Conservation (phyloP, 2,113 vertebrate species). For the Nannobrachium achirus region DNA sequence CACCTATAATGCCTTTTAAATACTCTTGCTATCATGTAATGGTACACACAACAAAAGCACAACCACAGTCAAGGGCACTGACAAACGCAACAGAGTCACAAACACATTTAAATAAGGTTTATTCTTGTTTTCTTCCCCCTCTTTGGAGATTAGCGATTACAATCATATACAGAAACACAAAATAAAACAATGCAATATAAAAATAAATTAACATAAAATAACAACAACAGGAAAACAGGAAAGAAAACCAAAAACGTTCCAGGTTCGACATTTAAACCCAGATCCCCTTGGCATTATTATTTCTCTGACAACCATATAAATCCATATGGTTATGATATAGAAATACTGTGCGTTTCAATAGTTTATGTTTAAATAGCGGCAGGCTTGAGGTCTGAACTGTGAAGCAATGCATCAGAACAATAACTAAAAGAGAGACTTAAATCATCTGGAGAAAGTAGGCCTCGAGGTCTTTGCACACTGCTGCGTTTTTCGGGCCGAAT, state of each 20-base stretch:
- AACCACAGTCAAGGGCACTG: background rate
- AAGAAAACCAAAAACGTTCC: conserved; percentile 27
- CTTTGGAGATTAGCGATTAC: conserved; percentile 22
- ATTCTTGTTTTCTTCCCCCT: conserved; percentile 31
- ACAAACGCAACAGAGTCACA: background rate
- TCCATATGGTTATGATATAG: background rate
- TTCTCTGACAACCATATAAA: background rate
- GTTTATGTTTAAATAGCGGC: conserved; percentile 58
- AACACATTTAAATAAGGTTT: conserved; percentile 44
- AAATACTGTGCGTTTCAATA: conserved; percentile 42
- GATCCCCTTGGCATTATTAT: background rate
- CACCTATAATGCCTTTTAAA: conserved; percentile 1
- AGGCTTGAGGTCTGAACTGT: background rate
- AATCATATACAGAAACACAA: conserved; percentile 34
- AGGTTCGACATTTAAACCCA: background rate
- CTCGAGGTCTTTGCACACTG: too few species aligned
- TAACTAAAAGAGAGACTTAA: background rate
- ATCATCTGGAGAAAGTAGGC: background rate
- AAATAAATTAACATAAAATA: conserved; percentile 72
- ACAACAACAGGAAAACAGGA: too few species aligned
- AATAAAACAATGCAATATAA: conserved; percentile 58
- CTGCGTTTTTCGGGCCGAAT: too few species aligned
- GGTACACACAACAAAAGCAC: background rate
- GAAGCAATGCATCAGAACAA: background rate
- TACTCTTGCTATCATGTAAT: conserved; percentile 19